Percentiles rank a stretch among this genome's conserved stretches.
These are phyloP conservation scores for Otolemur garnettii DNA, from an alignment of 2,113 vertebrate species.

Conservation along the genomic window DNA sequence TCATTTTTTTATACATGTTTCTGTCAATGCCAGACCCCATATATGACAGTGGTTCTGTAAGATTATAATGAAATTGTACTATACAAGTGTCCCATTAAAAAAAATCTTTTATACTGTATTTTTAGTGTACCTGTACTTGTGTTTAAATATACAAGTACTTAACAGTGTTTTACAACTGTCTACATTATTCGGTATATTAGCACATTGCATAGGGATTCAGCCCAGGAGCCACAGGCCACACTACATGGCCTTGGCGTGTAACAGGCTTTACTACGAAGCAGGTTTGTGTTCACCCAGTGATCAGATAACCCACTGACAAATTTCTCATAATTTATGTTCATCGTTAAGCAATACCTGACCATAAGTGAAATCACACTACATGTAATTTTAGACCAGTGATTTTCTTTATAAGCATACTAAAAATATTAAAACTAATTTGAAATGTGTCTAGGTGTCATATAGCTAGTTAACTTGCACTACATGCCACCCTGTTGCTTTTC, in stretches of 20 bases:
- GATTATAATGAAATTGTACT: too few species aligned
- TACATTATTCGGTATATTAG: too few species aligned
- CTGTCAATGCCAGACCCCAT: too few species aligned
- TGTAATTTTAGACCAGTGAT: background rate
- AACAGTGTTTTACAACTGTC: too few species aligned
- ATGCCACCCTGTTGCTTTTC: background rate
- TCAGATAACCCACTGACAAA: background rate
- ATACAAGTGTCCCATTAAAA: too few species aligned
- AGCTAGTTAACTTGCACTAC: constrained; percentile 5
- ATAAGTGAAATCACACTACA: background rate
- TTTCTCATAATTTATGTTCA: background rate
- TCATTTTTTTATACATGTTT: background rate
- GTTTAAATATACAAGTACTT: too few species aligned
- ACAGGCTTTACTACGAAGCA: background rate
- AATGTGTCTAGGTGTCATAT: background rate
- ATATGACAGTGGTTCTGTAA: too few species aligned
- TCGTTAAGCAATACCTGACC: background rate
- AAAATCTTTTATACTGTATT: too few species aligned
- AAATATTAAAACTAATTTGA: constrained; percentile 26
- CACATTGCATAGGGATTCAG: too few species aligned
- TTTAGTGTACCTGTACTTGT: too few species aligned
- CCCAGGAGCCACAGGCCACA: too few species aligned
- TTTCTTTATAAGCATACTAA: constrained; percentile 53
- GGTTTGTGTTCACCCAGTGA: background rate
- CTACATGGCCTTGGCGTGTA: too few species aligned